Conservation (phyloP, 2,113 vertebrate genomes). For the Phodopus roborovskii region DNA sequence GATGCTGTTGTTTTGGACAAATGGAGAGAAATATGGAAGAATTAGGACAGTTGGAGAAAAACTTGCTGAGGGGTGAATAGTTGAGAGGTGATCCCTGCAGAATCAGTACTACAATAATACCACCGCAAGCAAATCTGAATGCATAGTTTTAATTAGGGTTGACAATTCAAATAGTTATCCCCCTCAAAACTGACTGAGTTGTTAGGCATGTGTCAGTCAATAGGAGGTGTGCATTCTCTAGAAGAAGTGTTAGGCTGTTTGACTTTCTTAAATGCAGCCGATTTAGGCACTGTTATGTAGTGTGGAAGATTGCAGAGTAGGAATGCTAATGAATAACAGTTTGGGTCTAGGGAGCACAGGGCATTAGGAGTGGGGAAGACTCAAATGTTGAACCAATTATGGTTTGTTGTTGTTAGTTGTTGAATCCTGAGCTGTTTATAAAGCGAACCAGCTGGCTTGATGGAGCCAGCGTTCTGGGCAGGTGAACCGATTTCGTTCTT, state of each 20-base stretch:
- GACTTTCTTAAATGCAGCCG: constrained; percentile 82
- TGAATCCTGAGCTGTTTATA: constrained; percentile 74
- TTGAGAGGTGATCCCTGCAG: constrained; percentile 9
- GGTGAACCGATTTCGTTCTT: constrained; percentile 60
- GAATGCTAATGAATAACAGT: constrained; percentile 78
- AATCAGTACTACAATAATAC: constrained; percentile 68
- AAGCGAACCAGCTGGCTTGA: constrained; percentile 63
- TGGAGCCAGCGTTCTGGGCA: constrained; percentile 22
- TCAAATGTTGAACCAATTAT: constrained; percentile 71
- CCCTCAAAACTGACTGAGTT: constrained; percentile 80
- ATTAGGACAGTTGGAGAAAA: constrained; percentile 42
- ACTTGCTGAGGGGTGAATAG: constrained; percentile 31
- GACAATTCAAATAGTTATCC: constrained; percentile 71
- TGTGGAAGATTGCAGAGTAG: constrained; percentile 87
- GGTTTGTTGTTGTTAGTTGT: constrained; percentile 79
- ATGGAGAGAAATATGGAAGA: constrained; percentile 60
- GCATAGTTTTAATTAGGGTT: constrained; percentile 69
- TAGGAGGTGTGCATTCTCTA: constrained; percentile 97
- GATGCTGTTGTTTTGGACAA: constrained; percentile 44
- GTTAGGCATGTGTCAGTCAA: constrained; percentile 98
- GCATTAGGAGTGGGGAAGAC: constrained; percentile 72
- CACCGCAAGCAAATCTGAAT: constrained; percentile 77
- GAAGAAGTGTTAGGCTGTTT: constrained; percentile 90
- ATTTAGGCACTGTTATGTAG: constrained; percentile 85
- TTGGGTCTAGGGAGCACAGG: constrained; percentile 58